phyloP scores from a whole-genome alignment of 2,888 invertebrate genomes.

The Aleiodes alternator region DNA sequence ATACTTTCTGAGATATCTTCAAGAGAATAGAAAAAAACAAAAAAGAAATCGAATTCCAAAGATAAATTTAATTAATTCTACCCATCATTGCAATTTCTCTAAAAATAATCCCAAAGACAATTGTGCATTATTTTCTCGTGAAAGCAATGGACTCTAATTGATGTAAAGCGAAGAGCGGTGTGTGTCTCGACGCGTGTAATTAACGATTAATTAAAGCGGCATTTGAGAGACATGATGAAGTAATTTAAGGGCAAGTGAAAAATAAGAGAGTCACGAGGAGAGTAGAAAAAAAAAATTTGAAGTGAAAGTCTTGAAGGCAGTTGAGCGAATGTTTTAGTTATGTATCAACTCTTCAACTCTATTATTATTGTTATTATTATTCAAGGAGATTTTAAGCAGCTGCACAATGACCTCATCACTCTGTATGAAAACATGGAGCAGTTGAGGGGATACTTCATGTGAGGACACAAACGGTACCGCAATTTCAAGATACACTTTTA shows the following conservation, averaged over 20 bases:
- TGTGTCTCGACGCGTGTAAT: slow-evolving; percentile 55
- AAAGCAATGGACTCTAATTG: slow-evolving; percentile 54
- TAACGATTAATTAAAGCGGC: slow-evolving; percentile 63
- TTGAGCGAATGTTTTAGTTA: slow-evolving; percentile 4
- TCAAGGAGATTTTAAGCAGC: slow-evolving; percentile 29
- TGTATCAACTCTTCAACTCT: neutral
- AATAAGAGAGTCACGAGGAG: neutral
- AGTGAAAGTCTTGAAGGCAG: slow-evolving; percentile 15
- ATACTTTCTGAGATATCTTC: too few species aligned
- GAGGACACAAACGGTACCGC: slow-evolving; percentile 29
- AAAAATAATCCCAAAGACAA: slow-evolving; percentile 17
- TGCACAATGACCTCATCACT: slow-evolving; percentile 25
- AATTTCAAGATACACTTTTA: slow-evolving; percentile 14
- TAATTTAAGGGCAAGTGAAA: slow-evolving; percentile 44
- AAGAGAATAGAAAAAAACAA: too few species aligned
- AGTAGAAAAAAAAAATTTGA: neutral
- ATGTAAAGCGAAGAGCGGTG: slow-evolving; percentile 50
- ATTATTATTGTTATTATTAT: neutral
- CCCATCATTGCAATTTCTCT: neutral
- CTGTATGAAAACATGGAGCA: slow-evolving; percentile 20
- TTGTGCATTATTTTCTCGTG: slow-evolving; percentile 1
- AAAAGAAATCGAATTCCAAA: too few species aligned
- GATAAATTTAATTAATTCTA: too few species aligned
- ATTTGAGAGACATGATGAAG: slow-evolving; percentile 56
- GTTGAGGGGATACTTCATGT: slow-evolving; percentile 2